phyloP scores from a whole-genome alignment of 2,113 vertebrate species.

The Aphyosemion australe region DNA sequence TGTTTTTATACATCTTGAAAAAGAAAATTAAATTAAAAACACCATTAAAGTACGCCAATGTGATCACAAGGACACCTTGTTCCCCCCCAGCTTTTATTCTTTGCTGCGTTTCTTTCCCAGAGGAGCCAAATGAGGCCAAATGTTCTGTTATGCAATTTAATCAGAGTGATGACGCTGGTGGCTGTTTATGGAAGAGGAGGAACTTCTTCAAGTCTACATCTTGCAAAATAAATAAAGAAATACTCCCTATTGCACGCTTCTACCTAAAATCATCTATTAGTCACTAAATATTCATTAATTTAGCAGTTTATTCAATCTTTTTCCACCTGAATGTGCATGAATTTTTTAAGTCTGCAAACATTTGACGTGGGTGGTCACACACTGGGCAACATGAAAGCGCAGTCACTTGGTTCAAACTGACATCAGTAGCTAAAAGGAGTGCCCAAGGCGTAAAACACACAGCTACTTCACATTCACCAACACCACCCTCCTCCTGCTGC shows the following conservation, averaged over 20 bases:
- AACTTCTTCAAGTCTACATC: slow-evolving; percentile 37
- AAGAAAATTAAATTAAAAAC: slow-evolving; percentile 55
- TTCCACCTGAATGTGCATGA: slow-evolving; percentile 3
- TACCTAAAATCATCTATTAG: not conserved
- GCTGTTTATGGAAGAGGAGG: slow-evolving; percentile 48
- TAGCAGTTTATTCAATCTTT: not conserved
- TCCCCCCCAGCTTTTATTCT: slow-evolving; percentile 2
- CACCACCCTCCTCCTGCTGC: not conserved
- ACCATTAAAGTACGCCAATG: slow-evolving; percentile 55
- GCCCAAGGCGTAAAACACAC: slow-evolving; percentile 49
- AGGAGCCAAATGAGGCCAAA: slow-evolving; percentile 70
- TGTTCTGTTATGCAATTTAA: slow-evolving; percentile 69
- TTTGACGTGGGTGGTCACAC: slow-evolving; percentile 46
- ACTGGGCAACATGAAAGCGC: slow-evolving; percentile 28
- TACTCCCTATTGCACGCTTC: not conserved
- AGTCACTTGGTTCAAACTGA: slow-evolving; percentile 46
- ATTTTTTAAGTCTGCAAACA: slow-evolving; percentile 11
- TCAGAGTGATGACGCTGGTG: slow-evolving; percentile 63
- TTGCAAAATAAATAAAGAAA: slow-evolving; percentile 12
- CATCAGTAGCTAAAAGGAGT: slow-evolving; percentile 53
- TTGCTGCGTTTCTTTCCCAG: slow-evolving; percentile 36
- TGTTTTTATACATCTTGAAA: slow-evolving; percentile 28
- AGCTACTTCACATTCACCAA: slow-evolving; percentile 46
- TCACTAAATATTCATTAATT: slow-evolving; percentile 17
- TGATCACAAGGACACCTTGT: slow-evolving; percentile 66